phyloP scores from a whole-genome alignment of 1,140 invertebrate genomes.

The Gryon sp. region DNA sequence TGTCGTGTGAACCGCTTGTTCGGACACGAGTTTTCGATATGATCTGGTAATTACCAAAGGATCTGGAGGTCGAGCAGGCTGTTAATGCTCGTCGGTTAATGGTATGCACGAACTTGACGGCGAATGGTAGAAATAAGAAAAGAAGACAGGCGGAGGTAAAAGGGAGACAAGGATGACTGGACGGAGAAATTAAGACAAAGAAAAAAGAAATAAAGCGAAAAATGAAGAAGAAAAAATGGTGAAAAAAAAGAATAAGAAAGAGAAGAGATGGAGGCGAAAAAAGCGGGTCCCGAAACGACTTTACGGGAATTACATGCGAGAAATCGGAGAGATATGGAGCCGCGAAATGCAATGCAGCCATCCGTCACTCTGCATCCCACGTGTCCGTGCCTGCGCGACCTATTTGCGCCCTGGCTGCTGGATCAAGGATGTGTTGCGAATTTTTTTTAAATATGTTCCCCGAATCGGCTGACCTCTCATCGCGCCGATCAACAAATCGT shows the following conservation, averaged over 20 bases:
- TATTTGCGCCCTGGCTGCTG: constrained; percentile 37
- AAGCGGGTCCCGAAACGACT: constrained; percentile 73
- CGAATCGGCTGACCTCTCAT: constrained; percentile 48
- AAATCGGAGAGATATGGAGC: constrained; percentile 78
- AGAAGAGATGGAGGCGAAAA: constrained; percentile 8
- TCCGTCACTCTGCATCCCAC: constrained; percentile 75
- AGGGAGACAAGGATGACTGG: constrained; percentile 48
- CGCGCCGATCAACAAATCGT: constrained; percentile 52
- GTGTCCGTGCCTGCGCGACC: constrained; percentile 57
- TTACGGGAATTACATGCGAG: constrained; percentile 79
- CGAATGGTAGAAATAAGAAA: constrained; percentile 65
- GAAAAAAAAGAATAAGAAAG: too few species aligned
- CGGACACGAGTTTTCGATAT: constrained; percentile 64
- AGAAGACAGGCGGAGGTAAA: constrained; percentile 60
- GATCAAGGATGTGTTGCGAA: constrained; percentile 65
- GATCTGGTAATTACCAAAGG: constrained; percentile 74
- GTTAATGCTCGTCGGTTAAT: constrained; percentile 75
- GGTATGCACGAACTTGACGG: constrained; percentile 70
- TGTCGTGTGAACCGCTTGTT: constrained; percentile 58
- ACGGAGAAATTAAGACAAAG: constrained; percentile 71
- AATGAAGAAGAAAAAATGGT: constrained; percentile 18
- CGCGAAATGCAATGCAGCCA: constrained; percentile 78
- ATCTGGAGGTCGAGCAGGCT: constrained; percentile 72
- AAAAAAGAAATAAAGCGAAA: constrained; percentile 56
- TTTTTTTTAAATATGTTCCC: constrained; percentile 57